Percentiles rank a stretch among this genome's conserved stretches.
phyloP scores from a whole-genome alignment of 1,140 invertebrate genomes.

The Globodera rostochiensis region DNA sequence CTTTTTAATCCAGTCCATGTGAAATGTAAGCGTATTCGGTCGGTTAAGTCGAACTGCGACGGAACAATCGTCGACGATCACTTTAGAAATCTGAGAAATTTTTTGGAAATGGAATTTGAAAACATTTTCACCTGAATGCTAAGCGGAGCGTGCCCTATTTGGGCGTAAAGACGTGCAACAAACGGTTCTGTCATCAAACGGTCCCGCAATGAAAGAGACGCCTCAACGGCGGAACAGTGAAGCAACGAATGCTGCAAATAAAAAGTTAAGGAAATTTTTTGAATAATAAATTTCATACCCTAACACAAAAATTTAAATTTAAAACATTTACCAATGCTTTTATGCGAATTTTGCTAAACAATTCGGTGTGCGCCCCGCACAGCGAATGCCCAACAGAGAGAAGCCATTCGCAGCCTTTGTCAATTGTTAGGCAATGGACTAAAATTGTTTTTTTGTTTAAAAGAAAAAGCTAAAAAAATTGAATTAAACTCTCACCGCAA shows the following conservation, averaged over 20 bases:
- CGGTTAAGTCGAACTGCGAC: not conserved
- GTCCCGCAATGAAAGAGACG: not conserved
- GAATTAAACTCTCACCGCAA: not conserved
- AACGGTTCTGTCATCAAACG: not conserved
- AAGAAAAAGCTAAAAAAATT: not conserved
- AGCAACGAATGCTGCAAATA: not conserved
- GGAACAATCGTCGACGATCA: slow-evolving; percentile 17
- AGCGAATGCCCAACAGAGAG: not conserved
- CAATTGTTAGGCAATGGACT: not conserved
- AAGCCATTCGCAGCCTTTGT: not conserved
- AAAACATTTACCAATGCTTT: slow-evolving; percentile 1
- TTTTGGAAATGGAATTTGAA: not conserved
- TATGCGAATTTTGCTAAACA: slow-evolving; percentile 7
- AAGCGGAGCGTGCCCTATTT: not conserved
- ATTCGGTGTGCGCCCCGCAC: not conserved
- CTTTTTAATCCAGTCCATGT: slow-evolving; percentile 1
- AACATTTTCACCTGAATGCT: not conserved
- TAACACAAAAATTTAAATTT: too few relatives aligned
- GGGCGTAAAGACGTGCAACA: not conserved
- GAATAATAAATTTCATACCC: not conserved
- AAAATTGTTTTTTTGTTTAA: not conserved
- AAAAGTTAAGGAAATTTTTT: not conserved
- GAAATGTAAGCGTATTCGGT: not conserved
- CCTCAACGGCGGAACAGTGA: not conserved
- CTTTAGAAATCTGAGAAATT: slow-evolving; percentile 17